Evolutionary conservation across 2,888 invertebrate species (phyloP).

Genomic region (Heliconius hortense): DNA sequence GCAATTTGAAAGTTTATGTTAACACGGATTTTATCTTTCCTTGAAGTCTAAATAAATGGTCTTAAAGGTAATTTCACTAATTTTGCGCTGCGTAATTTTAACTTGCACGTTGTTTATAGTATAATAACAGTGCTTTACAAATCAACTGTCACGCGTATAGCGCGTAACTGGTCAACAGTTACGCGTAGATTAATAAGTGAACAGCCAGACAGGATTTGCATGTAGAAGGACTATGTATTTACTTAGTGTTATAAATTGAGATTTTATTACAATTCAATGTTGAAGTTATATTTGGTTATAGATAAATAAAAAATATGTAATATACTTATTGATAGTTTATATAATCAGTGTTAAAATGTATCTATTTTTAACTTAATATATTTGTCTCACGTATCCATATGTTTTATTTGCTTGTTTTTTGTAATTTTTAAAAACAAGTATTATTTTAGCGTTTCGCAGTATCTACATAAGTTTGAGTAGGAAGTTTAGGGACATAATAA

Average conservation of each 20-base stretch:
- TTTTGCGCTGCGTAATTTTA: constrained; percentile 16
- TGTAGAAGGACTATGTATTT: not conserved
- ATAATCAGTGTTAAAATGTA: too few species aligned
- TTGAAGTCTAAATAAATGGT: constrained; percentile 23
- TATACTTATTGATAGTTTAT: too few species aligned
- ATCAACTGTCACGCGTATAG: constrained; percentile 18
- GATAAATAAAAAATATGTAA: too few species aligned
- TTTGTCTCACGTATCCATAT: too few species aligned
- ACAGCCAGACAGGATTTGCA: not conserved
- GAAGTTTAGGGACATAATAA: too few species aligned
- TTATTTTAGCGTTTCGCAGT: too few species aligned
- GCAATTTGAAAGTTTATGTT: constrained; percentile 24
- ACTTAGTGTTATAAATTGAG: not conserved
- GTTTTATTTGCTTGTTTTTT: too few species aligned
- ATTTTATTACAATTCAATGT: not conserved
- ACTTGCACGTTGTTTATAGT: constrained; percentile 20
- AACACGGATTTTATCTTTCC: constrained; percentile 26
- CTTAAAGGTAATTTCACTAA: constrained; percentile 22
- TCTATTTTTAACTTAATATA: too few species aligned
- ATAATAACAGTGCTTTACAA: constrained; percentile 14
- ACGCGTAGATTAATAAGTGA: constrained; percentile 8
- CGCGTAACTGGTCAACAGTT: not conserved
- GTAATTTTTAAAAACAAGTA: too few species aligned
- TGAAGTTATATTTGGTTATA: not conserved
- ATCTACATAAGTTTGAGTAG: too few species aligned